Evolutionary conservation across 92 coral and sea anemone genomes (phyloP).

Genomic region (Actinernus sp.): DNA sequence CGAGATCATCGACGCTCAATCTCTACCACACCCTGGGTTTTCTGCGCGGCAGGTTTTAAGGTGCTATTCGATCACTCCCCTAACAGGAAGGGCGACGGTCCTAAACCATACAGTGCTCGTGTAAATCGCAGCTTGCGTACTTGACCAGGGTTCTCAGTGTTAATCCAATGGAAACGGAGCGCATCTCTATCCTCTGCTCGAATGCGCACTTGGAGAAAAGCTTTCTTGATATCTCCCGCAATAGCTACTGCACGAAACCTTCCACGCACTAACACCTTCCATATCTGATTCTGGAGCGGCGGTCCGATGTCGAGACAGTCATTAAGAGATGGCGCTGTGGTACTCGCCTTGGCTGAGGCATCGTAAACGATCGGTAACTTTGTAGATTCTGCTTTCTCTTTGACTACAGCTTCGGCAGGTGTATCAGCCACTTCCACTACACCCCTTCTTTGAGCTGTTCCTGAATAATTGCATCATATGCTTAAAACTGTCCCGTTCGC

Average conservation of each 20-base stretch:
- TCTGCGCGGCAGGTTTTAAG: no score
- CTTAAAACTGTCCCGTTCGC: slow-evolving; percentile 3
- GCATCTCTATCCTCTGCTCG: no score
- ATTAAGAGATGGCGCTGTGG: slow-evolving; percentile 55
- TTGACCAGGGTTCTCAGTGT: slow-evolving; percentile 2
- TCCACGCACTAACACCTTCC: slow-evolving; percentile 23
- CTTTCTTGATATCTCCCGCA: slow-evolving; percentile 15
- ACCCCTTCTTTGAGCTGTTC: no score
- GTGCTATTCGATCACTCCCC: no score
- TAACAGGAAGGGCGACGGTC: slow-evolving; percentile 35
- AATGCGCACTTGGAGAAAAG: slow-evolving; percentile 24
- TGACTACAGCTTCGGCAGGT: no score
- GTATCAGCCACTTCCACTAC: no score
- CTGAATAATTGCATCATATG: slow-evolving; percentile 6
- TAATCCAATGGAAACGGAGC: no score
- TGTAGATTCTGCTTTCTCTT: no score
- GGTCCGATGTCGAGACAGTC: slow-evolving; percentile 46
- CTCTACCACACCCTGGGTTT: slow-evolving; percentile 18
- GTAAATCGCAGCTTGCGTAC: slow-evolving; percentile 12
- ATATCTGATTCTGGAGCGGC: slow-evolving; percentile 39
- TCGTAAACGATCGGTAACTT: slow-evolving; percentile 58
- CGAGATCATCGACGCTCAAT: slow-evolving; percentile 1
- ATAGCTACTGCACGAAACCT: slow-evolving; percentile 20
- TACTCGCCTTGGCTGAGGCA: slow-evolving; percentile 54
- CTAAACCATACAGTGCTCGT: slow-evolving; percentile 33